Base-by-base conservation (phyloP, 2,797 vertebrate genomes). In the Propithecus deckenii region DNA sequence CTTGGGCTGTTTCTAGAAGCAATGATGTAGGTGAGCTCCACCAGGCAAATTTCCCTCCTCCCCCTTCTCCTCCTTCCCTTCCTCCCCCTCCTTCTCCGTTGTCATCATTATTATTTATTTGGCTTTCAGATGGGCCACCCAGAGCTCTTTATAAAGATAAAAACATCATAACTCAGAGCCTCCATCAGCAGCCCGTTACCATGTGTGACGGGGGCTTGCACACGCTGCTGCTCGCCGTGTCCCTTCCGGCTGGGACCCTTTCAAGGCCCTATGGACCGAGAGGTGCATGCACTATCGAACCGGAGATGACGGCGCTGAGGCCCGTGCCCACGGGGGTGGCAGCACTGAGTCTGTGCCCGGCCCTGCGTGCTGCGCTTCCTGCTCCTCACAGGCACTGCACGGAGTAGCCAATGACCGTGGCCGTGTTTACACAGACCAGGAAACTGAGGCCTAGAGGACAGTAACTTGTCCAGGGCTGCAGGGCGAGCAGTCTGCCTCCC, bases 101-200 rank as follows among this genome's bases (percentile, higher is more conserved):
- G 76, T 71, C 92, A 88, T 69, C 6, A 12, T 57, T 57, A 43
- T 63, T 94, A 95, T 91, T 95, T 74, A 90, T 94, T 72, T 90
- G 46, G 17, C 79, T 81, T 94, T 93, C 85, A 57, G 35, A 59
- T 78, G 79, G 93, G 57, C 94, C 84, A 94, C 94, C 93, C 86
- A 18, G 91, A 93, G 71, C n/a, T 83, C 92, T 92, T 94, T 65
- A 57, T 46, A 90, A 90, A 97, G 94, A 93, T 86, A 86, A 96
- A 92, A 89, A n/a, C 83, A 84, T 57, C 63, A 71, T 89, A 91
- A 89, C 48, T 93, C 57, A 91, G 61, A 95, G 80, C 71, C 28
- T 67, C 48, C 25, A 17, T 69, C 74, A 52, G 83, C 65, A 46
- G 4, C 67, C 76, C 48, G 32, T 3, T 30, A 41, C 81, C 93